Evolutionary conservation across 1,140 invertebrate species (phyloP).

Genomic region (Drosophila equinoxialis): DNA sequence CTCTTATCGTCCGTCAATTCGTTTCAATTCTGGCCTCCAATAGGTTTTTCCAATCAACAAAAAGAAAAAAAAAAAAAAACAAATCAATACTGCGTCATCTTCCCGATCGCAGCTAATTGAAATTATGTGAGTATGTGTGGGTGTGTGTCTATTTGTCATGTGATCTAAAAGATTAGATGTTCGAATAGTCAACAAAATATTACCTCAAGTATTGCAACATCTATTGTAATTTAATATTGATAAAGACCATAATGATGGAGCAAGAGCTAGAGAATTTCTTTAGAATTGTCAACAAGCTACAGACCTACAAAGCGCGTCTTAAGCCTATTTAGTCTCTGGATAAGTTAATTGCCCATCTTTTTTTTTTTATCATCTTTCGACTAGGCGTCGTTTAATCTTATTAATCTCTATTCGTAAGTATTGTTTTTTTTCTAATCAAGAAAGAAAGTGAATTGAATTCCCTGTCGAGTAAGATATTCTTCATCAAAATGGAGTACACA

Average conservation of each 20-base stretch:
- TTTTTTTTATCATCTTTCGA: too few species aligned
- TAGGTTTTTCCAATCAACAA: background rate
- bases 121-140: background rate
- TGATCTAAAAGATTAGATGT: constrained; percentile 24
- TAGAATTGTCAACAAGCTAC: too few species aligned
- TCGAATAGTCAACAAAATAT: background rate
- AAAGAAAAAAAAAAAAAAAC: constrained; percentile 1
- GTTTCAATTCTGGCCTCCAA: background rate
- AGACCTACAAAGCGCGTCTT: too few species aligned
- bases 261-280: too few species aligned
- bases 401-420: too few species aligned
- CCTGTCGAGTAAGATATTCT: too few species aligned
- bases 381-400: too few species aligned
- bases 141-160: constrained; percentile 8
- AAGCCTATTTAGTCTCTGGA: too few species aligned
- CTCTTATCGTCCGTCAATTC: background rate
- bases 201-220: constrained; percentile 9
- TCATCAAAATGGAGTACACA: too few species aligned
- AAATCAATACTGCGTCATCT: constrained; percentile 25
- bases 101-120: constrained; percentile 17
- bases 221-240: constrained; percentile 5
- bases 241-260: background rate
- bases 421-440: too few species aligned
- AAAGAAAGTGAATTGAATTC: too few species aligned
- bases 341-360: too few species aligned